Base-by-base conservation (phyloP, 1,140 invertebrate genomes). In the Pogonus chalceus region DNA sequence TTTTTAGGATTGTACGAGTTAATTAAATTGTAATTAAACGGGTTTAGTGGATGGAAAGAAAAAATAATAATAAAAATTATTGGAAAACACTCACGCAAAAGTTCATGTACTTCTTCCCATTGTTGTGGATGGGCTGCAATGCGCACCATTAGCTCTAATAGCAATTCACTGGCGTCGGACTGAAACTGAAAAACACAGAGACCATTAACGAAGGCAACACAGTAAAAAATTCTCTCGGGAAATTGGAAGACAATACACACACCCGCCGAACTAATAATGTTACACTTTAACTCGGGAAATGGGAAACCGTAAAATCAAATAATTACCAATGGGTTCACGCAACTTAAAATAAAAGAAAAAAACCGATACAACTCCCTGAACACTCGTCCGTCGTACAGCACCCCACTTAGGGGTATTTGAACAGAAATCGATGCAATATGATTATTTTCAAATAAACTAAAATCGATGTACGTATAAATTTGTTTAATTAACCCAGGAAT, bases 71-170 rank as follows among this genome's bases (percentile, higher is more conserved):
- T n/a, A n/a, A n/a, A n/a, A n/a, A n/a, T n/a, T n/a, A n/a, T n/a
- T n/a, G n/a, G n/a, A n/a, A n/a, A n/a, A n/a, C n/a, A n/a, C 63
- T 66, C 58, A 67, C 65, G 60, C 55, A 67, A 60, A 55, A 67
- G 54, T 26, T 58, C 56, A 54, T 65, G 63, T 9, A 66, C 62
- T 49, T 58, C 59, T 47, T 60, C 52, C 66, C 66, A 68, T 49
- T 65, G 60, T 23, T 66, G 55, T 0, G 66, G 66, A 58, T 68
- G 56, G 1, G 60, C 58, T 2, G 66, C 63, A 21, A 68, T 68
- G 55, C 60, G 61, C 9, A 68, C 58, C 56, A 68, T 59, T 22
- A 68, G 52, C 52, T 68, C 64, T 20, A 68, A 35, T 12, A 68
- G 58, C n/a, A 63, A 23, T 60, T 67, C 64, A 52, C 63, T 63